A percentile compares a stretch with the other conserved stretches of the same genome.
Conservation (phyloP, 53 echinoderm and acorn worm genomes). For the Patiria pectinifera region DNA sequence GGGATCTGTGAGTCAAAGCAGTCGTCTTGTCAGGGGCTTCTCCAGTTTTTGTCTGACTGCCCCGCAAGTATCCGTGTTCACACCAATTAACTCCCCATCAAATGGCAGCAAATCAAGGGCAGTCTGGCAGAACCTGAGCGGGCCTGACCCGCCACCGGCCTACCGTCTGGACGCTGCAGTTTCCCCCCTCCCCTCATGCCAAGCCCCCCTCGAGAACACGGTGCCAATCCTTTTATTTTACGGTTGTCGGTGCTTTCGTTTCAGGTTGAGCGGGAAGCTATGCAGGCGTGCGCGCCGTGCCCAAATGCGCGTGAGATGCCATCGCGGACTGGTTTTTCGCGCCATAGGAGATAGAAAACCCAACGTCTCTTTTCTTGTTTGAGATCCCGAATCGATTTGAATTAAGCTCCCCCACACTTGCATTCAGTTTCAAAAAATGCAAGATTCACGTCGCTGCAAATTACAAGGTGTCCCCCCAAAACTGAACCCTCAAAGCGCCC, state of each 20-base stretch:
- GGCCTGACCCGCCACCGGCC: not conserved
- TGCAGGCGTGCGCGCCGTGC: constrained; percentile 24
- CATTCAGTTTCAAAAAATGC: too few species aligned
- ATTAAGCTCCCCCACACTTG: too few species aligned
- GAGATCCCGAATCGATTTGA: too few species aligned
- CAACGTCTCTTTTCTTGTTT: constrained; percentile 1
- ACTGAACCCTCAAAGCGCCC: too few species aligned
- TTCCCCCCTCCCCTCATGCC: not conserved
- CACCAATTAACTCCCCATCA: constrained; percentile 14
- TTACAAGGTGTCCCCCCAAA: too few species aligned
- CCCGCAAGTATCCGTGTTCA: constrained; percentile 8
- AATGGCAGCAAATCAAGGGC: constrained; percentile 18
- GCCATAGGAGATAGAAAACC: constrained; percentile 20
- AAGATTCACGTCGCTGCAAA: too few species aligned
- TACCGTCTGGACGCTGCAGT: not conserved
- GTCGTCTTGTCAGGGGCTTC: not conserved
- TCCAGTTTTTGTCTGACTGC: constrained; percentile 43
- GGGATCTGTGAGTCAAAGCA: not conserved
- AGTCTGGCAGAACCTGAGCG: not conserved
- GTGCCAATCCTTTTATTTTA: constrained; percentile 31
- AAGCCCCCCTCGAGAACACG: not conserved
- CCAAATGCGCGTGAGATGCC: constrained; percentile 43
- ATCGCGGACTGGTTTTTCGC: constrained; percentile 51
- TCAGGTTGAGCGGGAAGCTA: constrained; percentile 28
- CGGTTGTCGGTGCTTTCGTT: constrained; percentile 42